Base-by-base conservation (phyloP, 2,113 vertebrate species). In the Cyanoliseus patagonus region DNA sequence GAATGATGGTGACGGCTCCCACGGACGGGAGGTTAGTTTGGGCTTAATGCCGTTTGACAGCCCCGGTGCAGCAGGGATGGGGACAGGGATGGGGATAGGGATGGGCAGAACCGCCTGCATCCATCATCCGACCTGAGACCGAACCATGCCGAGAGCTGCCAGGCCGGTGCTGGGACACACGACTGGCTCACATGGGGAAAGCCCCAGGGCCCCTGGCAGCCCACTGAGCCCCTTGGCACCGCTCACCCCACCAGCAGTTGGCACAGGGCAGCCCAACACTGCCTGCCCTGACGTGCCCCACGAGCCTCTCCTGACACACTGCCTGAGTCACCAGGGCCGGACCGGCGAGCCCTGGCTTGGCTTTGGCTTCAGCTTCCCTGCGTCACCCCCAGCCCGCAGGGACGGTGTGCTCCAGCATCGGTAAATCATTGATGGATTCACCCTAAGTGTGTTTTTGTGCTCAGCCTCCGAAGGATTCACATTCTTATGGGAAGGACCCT, bases 1-100 rank as follows among this genome's bases (percentile, higher is more conserved):
- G 68, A 77, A 35, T 24, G 93, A 90, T 33, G 89, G 91, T 37
- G 91, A 95, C 23, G 42, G 95, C 87, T 92, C 94, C 59, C 15
- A 19, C 30, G 5, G 92, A 49, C 8, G 55, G 80, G 90, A 88
- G 88, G 84, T 44, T 67, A 62, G n/a, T 39, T 51, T 22, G 61
- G 91, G 68, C 10, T 91, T 78, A 86, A 95, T 53, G 69, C 10
- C 1, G 2, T 33, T 18, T 94, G 81, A 69, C n/a, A 94, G 95
- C 77, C 53, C 53, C 4, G 2, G 10, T 1, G 1, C 6, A 2
- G 19, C 10, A 3, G 52, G 41, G 20, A 44, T 1, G 10, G 33
- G 68, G 73, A 59, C 8, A 0, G 35, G 35, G 17, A 37, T 3
- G 1, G 24, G 27, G 30, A 80, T 1, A 1, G 37, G 25, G 68